phyloP scores from a whole-genome alignment of 2,113 vertebrate species.

The Heteronetta atricapilla region DNA sequence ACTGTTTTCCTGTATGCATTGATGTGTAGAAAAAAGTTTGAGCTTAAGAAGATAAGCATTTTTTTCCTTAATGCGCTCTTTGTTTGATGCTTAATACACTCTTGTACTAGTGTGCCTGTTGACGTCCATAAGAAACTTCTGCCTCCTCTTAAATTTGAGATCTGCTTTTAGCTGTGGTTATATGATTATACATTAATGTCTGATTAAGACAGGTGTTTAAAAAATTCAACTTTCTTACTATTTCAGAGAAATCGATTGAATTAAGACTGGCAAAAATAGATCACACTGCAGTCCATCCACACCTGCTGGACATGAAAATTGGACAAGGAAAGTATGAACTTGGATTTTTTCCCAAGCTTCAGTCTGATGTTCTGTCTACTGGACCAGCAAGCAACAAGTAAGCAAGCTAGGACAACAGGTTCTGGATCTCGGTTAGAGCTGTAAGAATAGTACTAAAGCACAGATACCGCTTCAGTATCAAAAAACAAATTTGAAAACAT shows the following conservation, averaged over 20 bases:
- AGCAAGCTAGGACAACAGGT: slow-evolving; percentile 41
- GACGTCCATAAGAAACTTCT: not conserved
- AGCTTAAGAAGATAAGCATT: not conserved
- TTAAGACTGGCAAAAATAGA: slow-evolving; percentile 94
- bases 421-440: not conserved
- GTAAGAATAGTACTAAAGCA: not conserved
- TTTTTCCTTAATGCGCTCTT: not conserved
- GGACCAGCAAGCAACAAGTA: slow-evolving; percentile 97
- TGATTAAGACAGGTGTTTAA: not conserved
- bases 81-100: not conserved
- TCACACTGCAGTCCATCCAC: slow-evolving; percentile 95
- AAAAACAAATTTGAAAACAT: not conserved
- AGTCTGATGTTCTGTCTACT: slow-evolving; percentile 93
- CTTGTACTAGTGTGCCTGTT: not conserved
- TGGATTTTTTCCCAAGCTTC: slow-evolving; percentile 95
- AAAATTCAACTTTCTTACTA: not conserved
- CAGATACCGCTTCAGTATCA: not conserved
- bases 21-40: not conserved
- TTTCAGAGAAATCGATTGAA: slow-evolving; percentile 94
- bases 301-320: slow-evolving; percentile 99
- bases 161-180: not conserved
- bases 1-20: not conserved
- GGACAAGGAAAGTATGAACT: slow-evolving; percentile 97
- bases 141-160: not conserved
- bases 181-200: not conserved